A percentile compares a stretch with the other conserved stretches of the same genome.
Evolutionary conservation across 2,113 vertebrate species (phyloP).

Genomic region (Mugil cephalus): DNA sequence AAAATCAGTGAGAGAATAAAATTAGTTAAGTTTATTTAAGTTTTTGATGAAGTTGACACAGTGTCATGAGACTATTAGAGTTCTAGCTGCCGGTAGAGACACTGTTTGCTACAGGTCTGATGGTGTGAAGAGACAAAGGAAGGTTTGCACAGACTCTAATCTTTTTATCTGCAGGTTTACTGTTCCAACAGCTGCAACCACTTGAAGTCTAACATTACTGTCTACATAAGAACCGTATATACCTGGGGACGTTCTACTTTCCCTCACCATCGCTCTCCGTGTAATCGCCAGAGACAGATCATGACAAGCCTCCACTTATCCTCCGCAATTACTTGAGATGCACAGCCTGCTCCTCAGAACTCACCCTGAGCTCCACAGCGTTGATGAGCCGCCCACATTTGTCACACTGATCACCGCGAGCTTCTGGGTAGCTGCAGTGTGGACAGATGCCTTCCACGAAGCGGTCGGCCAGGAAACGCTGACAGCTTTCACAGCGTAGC

Average conservation of each 20-base stretch:
- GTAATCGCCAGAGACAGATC: not conserved
- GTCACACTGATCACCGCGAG: conserved; percentile 97
- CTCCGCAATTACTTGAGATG: not conserved
- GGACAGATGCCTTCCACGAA: conserved; percentile 97
- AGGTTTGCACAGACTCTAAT: not conserved
- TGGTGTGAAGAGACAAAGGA: too few species aligned
- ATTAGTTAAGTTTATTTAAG: too few species aligned
- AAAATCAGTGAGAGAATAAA: too few species aligned
- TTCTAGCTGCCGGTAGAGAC: too few species aligned
- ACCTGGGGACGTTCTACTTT: not conserved
- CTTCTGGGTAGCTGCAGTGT: conserved; percentile 90
- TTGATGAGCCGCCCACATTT: conserved; percentile 98
- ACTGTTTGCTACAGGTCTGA: too few species aligned
- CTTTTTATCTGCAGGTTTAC: not conserved
- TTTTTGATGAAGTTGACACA: too few species aligned
- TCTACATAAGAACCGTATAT: not conserved
- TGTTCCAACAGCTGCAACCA: not conserved
- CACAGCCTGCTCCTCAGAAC: conserved; percentile 1
- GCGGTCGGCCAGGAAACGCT: conserved; percentile 94
- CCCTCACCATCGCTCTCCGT: not conserved
- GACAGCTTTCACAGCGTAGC: conserved; percentile 89
- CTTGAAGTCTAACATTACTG: not conserved
- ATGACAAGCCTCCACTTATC: not conserved
- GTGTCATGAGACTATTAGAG: too few species aligned
- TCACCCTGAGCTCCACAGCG: conserved; percentile 93